These are phyloP conservation scores for Nixonia krombeini DNA, from an alignment of 1,140 invertebrate species.

Conservation along the genomic window DNA sequence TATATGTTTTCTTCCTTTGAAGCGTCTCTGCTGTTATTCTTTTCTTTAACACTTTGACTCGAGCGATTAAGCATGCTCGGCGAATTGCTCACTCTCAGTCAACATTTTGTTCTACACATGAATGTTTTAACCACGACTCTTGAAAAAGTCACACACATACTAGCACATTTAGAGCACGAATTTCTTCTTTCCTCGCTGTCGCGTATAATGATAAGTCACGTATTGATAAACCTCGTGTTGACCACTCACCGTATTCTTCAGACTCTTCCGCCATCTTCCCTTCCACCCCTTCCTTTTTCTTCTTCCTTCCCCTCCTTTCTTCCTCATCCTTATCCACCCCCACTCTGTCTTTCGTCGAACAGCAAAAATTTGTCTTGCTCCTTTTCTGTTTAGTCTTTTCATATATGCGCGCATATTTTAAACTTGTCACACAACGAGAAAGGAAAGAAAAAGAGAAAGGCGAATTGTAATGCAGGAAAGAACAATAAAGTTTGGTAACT, in stretches of 20 bases:
- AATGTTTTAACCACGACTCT: too few species aligned
- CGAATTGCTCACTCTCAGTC: too few species aligned
- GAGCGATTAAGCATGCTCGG: too few species aligned
- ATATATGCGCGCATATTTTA: not conserved
- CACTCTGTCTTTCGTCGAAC: not conserved
- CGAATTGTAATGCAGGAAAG: too few species aligned
- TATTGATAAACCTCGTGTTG: conserved; percentile 11
- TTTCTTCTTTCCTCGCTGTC: too few species aligned
- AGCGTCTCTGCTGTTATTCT: not conserved
- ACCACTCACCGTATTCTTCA: conserved; percentile 9
- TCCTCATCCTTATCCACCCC: too few species aligned
- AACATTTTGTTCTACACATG: too few species aligned
- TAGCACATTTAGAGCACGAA: too few species aligned
- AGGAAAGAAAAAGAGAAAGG: not conserved
- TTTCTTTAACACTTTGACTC: too few species aligned
- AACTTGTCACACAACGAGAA: not conserved
- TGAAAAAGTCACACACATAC: too few species aligned
- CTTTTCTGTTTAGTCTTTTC: not conserved
- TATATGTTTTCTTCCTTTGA: not conserved
- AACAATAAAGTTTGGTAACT: too few species aligned
- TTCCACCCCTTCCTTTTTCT: conserved; percentile 1
- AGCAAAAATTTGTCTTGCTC: not conserved
- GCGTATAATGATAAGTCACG: not conserved
- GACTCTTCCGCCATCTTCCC: conserved; percentile 4
- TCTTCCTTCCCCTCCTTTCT: not conserved